These are phyloP conservation scores for Rhincodon typus DNA, from an alignment of 2,797 vertebrate species.

Conservation along the genomic window DNA sequence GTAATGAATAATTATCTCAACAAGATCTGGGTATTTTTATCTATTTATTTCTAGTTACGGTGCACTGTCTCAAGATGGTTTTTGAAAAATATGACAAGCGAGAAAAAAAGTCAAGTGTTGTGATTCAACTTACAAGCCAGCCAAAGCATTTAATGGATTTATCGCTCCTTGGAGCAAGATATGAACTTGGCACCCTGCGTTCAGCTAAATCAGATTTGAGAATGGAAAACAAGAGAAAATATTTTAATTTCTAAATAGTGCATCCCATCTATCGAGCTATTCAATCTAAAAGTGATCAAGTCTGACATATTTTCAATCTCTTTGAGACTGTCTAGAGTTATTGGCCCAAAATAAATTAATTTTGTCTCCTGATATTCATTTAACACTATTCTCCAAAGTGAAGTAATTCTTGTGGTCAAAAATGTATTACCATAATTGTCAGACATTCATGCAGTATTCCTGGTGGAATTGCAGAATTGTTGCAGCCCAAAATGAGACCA, in stretches of 20 bases:
- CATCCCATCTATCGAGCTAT: background rate
- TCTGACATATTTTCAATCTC: conserved; percentile 6
- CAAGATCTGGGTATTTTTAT: background rate
- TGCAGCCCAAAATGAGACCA: background rate
- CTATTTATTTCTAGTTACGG: background rate
- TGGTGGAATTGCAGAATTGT: background rate
- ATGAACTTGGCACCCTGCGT: background rate
- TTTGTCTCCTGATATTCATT: background rate
- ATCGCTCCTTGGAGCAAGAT: background rate
- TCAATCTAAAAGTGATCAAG: background rate
- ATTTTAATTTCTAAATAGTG: background rate
- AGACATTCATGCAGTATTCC: background rate
- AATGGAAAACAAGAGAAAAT: background rate
- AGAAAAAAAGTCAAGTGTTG: background rate
- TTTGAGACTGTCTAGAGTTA: background rate
- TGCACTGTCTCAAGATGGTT: background rate
- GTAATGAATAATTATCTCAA: background rate
- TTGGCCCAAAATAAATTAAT: background rate
- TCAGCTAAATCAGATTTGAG: background rate
- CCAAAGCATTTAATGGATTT: background rate
- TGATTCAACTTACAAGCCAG: conserved; percentile 19
- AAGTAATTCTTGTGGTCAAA: conserved; percentile 10
- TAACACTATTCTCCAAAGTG: background rate
- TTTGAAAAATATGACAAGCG: background rate
- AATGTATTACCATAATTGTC: background rate